These are phyloP conservation scores for Aleadryas rufinucha DNA, from an alignment of 2,113 vertebrate species.

Conservation along the genomic window DNA sequence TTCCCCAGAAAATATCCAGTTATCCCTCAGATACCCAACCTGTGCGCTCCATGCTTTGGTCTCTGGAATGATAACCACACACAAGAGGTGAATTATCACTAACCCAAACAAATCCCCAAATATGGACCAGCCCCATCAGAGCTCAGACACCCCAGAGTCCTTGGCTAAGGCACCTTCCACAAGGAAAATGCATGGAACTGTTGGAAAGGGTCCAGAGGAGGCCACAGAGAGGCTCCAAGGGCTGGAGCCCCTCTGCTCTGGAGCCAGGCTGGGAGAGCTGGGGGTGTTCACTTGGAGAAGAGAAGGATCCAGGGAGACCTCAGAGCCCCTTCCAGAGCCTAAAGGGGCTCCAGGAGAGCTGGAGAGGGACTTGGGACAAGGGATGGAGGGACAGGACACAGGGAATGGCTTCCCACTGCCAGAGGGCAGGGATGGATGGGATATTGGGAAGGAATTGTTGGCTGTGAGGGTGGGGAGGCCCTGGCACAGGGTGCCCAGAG, in stretches of 20 bases:
- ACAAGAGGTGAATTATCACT: background rate
- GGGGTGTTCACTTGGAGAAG: background rate
- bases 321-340: background rate
- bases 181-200: background rate
- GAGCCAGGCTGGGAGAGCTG: background rate
- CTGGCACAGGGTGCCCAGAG: accelerated
- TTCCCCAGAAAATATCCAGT: background rate
- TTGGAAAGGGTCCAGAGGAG: background rate
- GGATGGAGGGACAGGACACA: background rate
- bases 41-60: too few species aligned
- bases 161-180: background rate
- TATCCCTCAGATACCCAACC: accelerated
- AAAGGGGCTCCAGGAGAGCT: background rate
- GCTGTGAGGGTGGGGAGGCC: accelerated
- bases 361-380: background rate
- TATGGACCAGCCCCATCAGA: background rate
- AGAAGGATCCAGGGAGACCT: background rate
- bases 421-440: accelerated
- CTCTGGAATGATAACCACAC: background rate
- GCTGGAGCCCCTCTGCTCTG: background rate
- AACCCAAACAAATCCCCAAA: background rate
- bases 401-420: background rate
- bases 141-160: background rate
- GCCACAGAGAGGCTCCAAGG: accelerated
- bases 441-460: accelerated